Evolutionary conservation across 2,113 vertebrate genomes (phyloP).

Genomic region (Notothenia coriiceps): DNA sequence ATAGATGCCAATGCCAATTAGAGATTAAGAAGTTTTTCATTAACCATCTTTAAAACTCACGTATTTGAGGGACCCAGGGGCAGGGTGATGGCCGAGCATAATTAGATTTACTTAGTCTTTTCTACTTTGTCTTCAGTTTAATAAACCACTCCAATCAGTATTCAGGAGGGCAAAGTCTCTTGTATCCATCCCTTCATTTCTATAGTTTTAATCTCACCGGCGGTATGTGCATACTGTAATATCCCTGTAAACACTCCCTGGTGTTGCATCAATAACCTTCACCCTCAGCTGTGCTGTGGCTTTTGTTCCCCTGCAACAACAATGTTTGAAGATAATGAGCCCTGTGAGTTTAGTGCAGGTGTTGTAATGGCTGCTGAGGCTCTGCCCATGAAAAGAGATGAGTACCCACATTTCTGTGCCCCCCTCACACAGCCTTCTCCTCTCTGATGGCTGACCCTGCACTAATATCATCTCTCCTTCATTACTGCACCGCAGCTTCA

Average conservation of each 20-base stretch:
- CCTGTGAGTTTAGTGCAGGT: constrained; percentile 24
- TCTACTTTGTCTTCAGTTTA: constrained; percentile 58
- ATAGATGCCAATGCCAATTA: constrained; percentile 22
- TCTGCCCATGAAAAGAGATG: constrained; percentile 6
- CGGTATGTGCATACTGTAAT: constrained; percentile 34
- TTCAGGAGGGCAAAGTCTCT: constrained; percentile 41
- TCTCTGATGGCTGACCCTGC: constrained; percentile 30
- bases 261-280: constrained; percentile 33
- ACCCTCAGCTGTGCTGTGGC: constrained; percentile 13
- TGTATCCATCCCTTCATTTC: constrained; percentile 18
- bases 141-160: constrained; percentile 51
- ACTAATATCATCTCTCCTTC: constrained; percentile 31
- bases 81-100: constrained; percentile 43
- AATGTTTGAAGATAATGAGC: constrained; percentile 49
- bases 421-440: constrained; percentile 27
- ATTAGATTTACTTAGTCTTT: constrained; percentile 26
- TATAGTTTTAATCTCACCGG: constrained; percentile 21
- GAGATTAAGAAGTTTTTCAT: constrained; percentile 42
- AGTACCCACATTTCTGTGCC: constrained; percentile 23
- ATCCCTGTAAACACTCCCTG: constrained; percentile 32
- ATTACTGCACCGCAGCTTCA: constrained; percentile 36
- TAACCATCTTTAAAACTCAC: constrained; percentile 30
- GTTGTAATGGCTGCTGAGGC: constrained; percentile 38
- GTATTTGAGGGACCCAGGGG: constrained; percentile 40
- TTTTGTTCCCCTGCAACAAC: constrained; percentile 38